Evolutionary conservation across 2,113 vertebrate genomes (phyloP), one percentile per base, ranked within the genome.

Genomic region (Okapia johnstoni): DNA sequence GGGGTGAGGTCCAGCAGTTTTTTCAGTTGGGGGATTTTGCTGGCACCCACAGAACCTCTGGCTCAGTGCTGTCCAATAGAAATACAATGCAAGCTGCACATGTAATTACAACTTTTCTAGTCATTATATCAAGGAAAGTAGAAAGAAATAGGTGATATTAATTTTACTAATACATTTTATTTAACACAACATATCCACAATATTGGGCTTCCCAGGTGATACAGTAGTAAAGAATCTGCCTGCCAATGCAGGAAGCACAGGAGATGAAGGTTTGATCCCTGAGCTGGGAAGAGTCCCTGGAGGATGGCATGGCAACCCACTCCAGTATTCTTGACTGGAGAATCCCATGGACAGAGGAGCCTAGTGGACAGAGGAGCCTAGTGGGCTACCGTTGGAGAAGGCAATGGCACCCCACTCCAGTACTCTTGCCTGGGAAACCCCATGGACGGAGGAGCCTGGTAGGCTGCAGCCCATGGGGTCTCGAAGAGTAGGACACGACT

Each of bases 111-210:
- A 85, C 8, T 76, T 88, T 85, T 94, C 88, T 21, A 23, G 48
- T 77, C 48, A 25, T 30, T 88, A 73, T 66, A 50, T 57, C 55
- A 52, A 90, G 43, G 28, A 90, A 52, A 77, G 30, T 40, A 63
- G 11, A 92, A 55, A 93, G 54, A 60, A 81, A 70, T 14, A 80
- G 23, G 48, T 77, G 12, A 80, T 80, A 50, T 88, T 40, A 88
- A 70, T 83, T 96, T 50, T 88, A 70, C 66, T 40, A 19, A 33
- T 76, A 50, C 14, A 46, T 86, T 93, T 90, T 89, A 84, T 73
- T 87, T 73, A 94, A 92, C 8, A 40, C 14, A 54, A 6, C 70
- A 15, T 76, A 43, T 14, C 40, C 40, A 15, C 70, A 76, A 43
- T 26, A 43, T 76, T 76, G 3, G 23, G 40, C 23, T 76, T 76